Evolutionary conservation across 2,797 vertebrate species (phyloP).

Genomic region (Arnoldichthys spilopterus): DNA sequence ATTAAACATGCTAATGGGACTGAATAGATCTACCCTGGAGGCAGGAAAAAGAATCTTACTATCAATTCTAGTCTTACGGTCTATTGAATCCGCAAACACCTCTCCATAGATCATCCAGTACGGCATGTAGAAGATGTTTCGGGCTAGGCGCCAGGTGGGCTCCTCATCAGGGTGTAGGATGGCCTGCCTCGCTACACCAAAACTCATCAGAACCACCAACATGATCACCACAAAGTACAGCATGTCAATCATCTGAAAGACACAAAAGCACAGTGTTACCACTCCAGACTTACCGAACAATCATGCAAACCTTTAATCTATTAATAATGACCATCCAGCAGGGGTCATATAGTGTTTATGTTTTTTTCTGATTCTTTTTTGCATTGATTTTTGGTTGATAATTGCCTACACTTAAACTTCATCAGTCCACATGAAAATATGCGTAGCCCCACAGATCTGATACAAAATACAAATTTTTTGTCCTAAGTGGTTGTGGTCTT

Average conservation of each 20-base stretch:
- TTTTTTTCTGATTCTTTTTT: no score
- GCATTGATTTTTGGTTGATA: no score
- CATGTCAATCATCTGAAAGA: constrained; percentile 97
- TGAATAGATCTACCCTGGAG: constrained; percentile 90
- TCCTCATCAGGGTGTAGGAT: constrained; percentile 98
- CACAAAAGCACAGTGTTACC: neutral
- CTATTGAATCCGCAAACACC: constrained; percentile 99
- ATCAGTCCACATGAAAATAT: no score
- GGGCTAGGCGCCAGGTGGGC: constrained; percentile 95
- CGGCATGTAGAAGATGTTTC: constrained; percentile 99
- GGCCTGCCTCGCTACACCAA: constrained; percentile 95
- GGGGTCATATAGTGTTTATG: no score
- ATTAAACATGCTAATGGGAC: constrained; percentile 62
- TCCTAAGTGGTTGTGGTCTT: no score
- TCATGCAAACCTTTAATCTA: neutral
- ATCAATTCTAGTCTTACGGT: constrained; percentile 99
- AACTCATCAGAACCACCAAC: constrained; percentile 99
- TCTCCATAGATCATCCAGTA: constrained; percentile 99
- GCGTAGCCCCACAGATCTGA: no score
- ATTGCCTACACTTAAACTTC: no score
- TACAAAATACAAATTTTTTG: no score
- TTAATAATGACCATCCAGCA: no score
- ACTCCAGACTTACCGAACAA: neutral
- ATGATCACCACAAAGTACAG: constrained; percentile 99
- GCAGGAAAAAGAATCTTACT: constrained; percentile 99